Evolutionary conservation across 2,797 vertebrate genomes (phyloP).

Genomic region (Pristis pectinata): DNA sequence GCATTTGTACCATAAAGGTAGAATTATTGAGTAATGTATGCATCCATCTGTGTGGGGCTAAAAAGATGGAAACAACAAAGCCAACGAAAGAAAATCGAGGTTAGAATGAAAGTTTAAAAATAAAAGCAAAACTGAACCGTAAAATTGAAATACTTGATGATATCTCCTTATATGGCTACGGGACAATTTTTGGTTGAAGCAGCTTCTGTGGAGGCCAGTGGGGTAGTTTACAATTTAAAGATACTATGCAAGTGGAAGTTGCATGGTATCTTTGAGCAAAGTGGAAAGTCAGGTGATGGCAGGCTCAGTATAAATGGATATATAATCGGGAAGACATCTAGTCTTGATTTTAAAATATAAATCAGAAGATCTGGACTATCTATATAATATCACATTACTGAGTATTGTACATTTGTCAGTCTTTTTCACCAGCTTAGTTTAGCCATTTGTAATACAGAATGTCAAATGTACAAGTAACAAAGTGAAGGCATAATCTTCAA

Average conservation of each 20-base stretch:
- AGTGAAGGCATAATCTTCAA: slow-evolving; percentile 1
- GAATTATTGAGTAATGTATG: not conserved
- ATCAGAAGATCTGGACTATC: not conserved
- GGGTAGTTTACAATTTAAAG: too few relatives aligned
- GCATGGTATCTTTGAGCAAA: not conserved
- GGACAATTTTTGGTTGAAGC: too few relatives aligned
- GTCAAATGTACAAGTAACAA: not conserved
- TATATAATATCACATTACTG: not conserved
- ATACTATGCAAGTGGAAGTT: too few relatives aligned
- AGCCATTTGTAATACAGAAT: not conserved
- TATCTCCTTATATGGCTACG: too few relatives aligned
- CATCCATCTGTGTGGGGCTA: slow-evolving; percentile 27
- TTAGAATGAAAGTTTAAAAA: not conserved
- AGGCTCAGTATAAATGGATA: not conserved
- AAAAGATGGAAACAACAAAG: slow-evolving; percentile 40
- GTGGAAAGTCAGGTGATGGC: not conserved
- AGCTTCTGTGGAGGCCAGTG: too few relatives aligned
- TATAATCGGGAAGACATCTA: not conserved
- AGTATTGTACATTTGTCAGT: not conserved
- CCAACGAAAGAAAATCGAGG: slow-evolving; percentile 32
- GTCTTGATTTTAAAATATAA: not conserved
- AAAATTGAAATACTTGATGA: too few relatives aligned
- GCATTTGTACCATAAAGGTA: not conserved
- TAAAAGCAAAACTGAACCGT: not conserved
- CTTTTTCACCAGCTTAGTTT: not conserved